Percentiles rank a stretch among this genome's conserved stretches.
These are phyloP conservation scores for Leucosticte australis DNA, from an alignment of 2,113 vertebrate genomes.

Conservation along the genomic window DNA sequence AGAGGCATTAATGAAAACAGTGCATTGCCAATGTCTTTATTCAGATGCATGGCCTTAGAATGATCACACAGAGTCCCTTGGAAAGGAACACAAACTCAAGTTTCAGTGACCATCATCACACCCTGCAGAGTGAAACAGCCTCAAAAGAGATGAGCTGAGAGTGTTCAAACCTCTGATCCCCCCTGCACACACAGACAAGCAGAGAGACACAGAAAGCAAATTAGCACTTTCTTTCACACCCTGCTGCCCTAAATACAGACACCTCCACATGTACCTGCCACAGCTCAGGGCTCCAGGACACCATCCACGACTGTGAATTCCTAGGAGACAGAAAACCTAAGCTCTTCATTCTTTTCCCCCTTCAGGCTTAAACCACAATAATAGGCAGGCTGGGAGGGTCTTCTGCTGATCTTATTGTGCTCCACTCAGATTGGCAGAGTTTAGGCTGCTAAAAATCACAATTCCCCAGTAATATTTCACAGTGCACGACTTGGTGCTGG, in stretches of 20 bases:
- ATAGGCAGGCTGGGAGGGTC: neutral
- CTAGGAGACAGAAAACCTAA: neutral
- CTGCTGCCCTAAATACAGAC: neutral
- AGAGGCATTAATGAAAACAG: neutral
- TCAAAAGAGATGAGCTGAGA: neutral
- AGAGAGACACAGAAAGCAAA: neutral
- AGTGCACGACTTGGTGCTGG: conserved; percentile 15
- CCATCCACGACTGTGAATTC: neutral
- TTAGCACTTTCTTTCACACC: neutral
- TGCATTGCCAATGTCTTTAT: neutral
- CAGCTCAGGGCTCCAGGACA: neutral
- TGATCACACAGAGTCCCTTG: neutral
- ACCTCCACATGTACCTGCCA: neutral
- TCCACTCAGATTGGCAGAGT: neutral
- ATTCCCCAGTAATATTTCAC: conserved; percentile 29
- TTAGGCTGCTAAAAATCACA: conserved; percentile 23
- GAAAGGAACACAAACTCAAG: neutral
- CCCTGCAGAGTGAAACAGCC: neutral
- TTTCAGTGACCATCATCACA: neutral
- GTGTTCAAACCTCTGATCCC: neutral
- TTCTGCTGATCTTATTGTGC: neutral
- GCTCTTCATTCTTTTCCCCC: neutral
- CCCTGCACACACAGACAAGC: neutral
- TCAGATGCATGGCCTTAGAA: neutral
- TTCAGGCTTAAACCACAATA: neutral